These are phyloP conservation scores for Micrasema minimum DNA, from an alignment of 1,140 invertebrate species.

Conservation along the genomic window DNA sequence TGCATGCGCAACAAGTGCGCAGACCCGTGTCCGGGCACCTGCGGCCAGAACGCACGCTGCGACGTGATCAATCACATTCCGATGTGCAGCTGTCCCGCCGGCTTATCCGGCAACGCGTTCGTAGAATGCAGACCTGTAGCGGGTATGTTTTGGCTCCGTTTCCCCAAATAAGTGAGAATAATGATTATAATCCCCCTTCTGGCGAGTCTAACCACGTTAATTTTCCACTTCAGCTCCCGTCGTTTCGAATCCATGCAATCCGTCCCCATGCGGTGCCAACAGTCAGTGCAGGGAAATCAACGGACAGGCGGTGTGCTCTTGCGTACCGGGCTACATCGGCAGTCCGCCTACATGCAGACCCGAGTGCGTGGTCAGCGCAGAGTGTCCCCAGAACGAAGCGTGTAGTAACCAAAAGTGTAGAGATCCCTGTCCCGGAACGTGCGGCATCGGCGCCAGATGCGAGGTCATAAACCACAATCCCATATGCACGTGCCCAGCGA, in stretches of 20 bases:
- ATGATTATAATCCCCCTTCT: background rate
- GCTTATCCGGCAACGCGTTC: constrained; percentile 73
- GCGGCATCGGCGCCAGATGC: constrained; percentile 72
- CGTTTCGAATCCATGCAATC: constrained; percentile 67
- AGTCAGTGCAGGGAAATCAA: constrained; percentile 71
- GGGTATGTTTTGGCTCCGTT: constrained; percentile 58
- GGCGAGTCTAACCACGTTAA: background rate
- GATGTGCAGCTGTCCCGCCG: constrained; percentile 72
- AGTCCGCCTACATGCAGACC: constrained; percentile 73
- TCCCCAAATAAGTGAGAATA: no score
- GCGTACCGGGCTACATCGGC: constrained; percentile 71
- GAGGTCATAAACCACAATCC: constrained; percentile 71
- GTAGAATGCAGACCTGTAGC: constrained; percentile 67
- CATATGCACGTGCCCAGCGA: constrained; percentile 70
- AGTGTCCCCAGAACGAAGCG: constrained; percentile 71
- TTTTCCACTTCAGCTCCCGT: constrained; percentile 48
- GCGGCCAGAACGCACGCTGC: constrained; percentile 73
- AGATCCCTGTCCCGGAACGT: constrained; percentile 74
- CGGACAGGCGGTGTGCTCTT: constrained; percentile 70
- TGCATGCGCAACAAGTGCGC: constrained; percentile 79
- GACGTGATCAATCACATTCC: constrained; percentile 75
- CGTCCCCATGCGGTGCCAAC: constrained; percentile 72
- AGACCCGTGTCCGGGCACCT: constrained; percentile 78
- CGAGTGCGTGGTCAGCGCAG: constrained; percentile 72
- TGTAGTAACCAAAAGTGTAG: constrained; percentile 73